A percentile compares a stretch with the other conserved stretches of the same genome.
These are phyloP conservation scores for Atethmia centrago DNA, from an alignment of 2,888 invertebrate genomes.

Conservation along the genomic window DNA sequence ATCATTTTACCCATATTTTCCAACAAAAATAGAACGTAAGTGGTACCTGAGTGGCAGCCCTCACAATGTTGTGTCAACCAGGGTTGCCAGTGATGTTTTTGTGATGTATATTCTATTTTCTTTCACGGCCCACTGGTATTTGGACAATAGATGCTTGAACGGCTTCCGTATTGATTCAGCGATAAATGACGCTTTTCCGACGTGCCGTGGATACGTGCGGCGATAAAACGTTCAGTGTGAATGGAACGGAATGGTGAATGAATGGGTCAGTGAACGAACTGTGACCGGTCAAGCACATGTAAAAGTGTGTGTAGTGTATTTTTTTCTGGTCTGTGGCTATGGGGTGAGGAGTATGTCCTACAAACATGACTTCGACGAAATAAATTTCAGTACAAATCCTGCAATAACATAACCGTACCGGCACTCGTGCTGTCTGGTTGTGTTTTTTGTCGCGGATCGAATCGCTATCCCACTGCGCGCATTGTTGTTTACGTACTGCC, in stretches of 20 bases:
- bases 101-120: conserved; percentile 63
- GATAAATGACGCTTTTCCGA: conserved; percentile 37
- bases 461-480: too few relatives aligned
- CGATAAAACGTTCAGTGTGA: conserved; percentile 9
- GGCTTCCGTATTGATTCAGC: conserved; percentile 47
- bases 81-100: conserved; percentile 60
- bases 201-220: background rate
- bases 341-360: too few relatives aligned
- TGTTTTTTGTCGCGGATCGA: too few relatives aligned
- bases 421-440: too few relatives aligned
- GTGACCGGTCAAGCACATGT: conserved; percentile 1
- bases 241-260: conserved; percentile 33
- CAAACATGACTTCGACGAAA: too few relatives aligned
- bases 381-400: too few relatives aligned
- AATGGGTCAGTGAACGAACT: conserved; percentile 17
- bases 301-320: too few relatives aligned
- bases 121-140: conserved; percentile 59
- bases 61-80: conserved; percentile 39
- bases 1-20: background rate
- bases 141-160: conserved; percentile 62
- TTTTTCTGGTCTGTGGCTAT: too few relatives aligned
- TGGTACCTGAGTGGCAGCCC: conserved; percentile 53
- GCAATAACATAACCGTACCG: too few relatives aligned
- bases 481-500: too few relatives aligned
- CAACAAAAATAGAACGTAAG: background rate